Evolutionary conservation across 2,113 vertebrate species (phyloP).

Genomic region (Perccottus glenii): DNA sequence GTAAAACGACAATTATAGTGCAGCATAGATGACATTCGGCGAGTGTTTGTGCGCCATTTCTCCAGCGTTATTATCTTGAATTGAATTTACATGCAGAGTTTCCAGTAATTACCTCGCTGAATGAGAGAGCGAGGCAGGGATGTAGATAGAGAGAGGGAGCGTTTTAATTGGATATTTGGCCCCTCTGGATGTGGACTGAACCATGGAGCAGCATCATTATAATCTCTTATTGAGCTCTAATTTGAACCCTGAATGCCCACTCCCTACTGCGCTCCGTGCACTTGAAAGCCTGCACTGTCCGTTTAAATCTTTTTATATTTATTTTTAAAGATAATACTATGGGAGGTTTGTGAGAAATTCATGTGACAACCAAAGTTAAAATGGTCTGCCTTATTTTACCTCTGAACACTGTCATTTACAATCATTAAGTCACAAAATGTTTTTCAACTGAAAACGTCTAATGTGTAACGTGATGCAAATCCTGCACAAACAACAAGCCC

Average conservation of each 20-base stretch:
- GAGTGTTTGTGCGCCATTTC: constrained; percentile 58
- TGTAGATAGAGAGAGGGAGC: constrained; percentile 7
- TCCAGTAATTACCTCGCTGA: constrained; percentile 73
- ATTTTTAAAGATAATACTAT: constrained; percentile 54
- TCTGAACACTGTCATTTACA: constrained; percentile 23
- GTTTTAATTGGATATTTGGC: constrained; percentile 81
- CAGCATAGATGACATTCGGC: constrained; percentile 55
- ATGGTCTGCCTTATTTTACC: not conserved
- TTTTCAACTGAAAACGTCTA: too few relatives aligned
- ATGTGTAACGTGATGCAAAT: constrained; percentile 23
- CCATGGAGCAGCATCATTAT: constrained; percentile 76
- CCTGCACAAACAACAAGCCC: constrained; percentile 22
- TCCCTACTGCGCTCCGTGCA: constrained; percentile 62
- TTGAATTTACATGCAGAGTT: constrained; percentile 72
- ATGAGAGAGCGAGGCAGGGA: not conserved
- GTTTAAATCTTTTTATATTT: constrained; percentile 51
- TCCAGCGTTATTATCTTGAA: constrained; percentile 65
- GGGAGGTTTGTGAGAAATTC: constrained; percentile 40
- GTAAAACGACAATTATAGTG: constrained; percentile 44
- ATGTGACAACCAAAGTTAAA: constrained; percentile 17
- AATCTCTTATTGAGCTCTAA: constrained; percentile 73
- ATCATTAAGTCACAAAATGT: not conserved
- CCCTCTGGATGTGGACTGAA: constrained; percentile 79
- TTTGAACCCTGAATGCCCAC: constrained; percentile 72
- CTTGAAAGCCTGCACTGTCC: constrained; percentile 67